Evolutionary conservation across 2,888 invertebrate species (phyloP), one percentile per base, ranked within the genome.

Genomic region (Torymus texanus): DNA sequence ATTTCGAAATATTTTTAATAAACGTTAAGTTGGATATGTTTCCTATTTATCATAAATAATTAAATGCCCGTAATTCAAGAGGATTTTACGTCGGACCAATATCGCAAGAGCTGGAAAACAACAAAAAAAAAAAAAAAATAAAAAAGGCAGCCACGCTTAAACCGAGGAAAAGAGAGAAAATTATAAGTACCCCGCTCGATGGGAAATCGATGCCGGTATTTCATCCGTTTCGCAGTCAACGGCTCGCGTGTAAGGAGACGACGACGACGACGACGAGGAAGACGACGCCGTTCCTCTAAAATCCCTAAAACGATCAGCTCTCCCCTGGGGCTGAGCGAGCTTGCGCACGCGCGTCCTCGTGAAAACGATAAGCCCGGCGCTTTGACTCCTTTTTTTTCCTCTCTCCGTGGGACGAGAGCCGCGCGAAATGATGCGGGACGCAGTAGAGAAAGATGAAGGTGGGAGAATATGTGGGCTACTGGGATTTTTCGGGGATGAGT

Each of bases 141-240:
- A 13, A 18, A 2, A 21, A 24, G 51, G 18, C 21, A 21, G 53
- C 4, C 8, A 10, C 14, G 41, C 41, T 41, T 8, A 8, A 41
- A 41, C 41, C 41, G 41, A 51, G 58, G 58, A 24, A 41, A 56
- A 18, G 65, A n/a, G 68, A 58, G 41, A 78, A 73, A 78, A 78
- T 74, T 78, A 68, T 58, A 78, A 78, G 78, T 78, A 68, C 13
- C 29, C 51, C 8, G 74, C 82, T 75, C 81, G 84, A 87, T 88
- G 85, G 86, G 83, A 88, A 87, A 88, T 87, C 87, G 87, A 88
- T 87, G 84, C 85, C 21, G 58, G 86, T 85, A 85, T 86, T 87
- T 86, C 86, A 86, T 87, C 85, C 85, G 84, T 85, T 87, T 85
- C 82, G 71, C 83, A 84, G 84, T 83, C 84, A 85, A 84, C 67